phyloP scores from a whole-genome alignment of 1,140 invertebrate genomes.

The Listronotus oregonensis region DNA sequence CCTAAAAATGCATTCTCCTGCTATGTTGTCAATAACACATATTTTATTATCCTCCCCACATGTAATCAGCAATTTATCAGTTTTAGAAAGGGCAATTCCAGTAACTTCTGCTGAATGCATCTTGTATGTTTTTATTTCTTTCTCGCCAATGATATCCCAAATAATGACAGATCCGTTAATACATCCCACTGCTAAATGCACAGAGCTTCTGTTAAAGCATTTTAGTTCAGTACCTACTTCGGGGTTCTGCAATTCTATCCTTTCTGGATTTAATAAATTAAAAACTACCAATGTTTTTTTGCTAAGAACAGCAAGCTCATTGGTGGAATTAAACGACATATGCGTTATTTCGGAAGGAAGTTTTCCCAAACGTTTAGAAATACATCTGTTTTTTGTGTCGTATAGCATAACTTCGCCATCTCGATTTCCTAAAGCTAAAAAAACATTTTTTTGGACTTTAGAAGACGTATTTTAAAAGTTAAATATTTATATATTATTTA shows the following conservation, averaged over 20 bases:
- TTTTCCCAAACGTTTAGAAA: constrained; percentile 32
- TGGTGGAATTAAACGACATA: constrained; percentile 33
- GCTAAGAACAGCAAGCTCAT: constrained; percentile 33
- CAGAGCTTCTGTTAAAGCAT: constrained; percentile 7
- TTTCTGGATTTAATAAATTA: constrained; percentile 5
- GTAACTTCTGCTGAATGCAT: constrained; percentile 35
- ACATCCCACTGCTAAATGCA: constrained; percentile 31
- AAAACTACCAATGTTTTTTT: constrained; percentile 18
- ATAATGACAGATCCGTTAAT: constrained; percentile 34
- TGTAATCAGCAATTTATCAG: constrained; percentile 35
- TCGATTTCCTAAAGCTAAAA: constrained; percentile 33
- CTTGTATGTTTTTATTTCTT: constrained; percentile 26
- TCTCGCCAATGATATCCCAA: constrained; percentile 36
- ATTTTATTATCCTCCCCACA: constrained; percentile 42
- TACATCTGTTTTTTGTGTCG: constrained; percentile 42
- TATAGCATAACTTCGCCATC: constrained; percentile 41
- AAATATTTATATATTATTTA: no score
- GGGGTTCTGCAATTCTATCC: constrained; percentile 6
- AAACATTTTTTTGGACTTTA: no score
- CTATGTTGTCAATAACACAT: constrained; percentile 35
- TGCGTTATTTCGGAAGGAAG: constrained; percentile 22
- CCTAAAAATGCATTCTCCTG: constrained; percentile 21
- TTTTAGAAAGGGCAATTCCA: constrained; percentile 34
- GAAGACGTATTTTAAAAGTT: no score
- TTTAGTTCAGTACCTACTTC: constrained; percentile 3